phyloP scores from a whole-genome alignment of 2,113 vertebrate genomes.

The Danio rerio region GRCz12tu NC_133177.1:19161501-19162000 shows the following conservation, averaged over 20 bases:
- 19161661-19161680: slow-evolving; percentile 88
- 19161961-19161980: slow-evolving; percentile 47
- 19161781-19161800: neutral
- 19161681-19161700: slow-evolving; percentile 84
- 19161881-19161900: slow-evolving; percentile 20
- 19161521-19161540: slow-evolving; percentile 78
- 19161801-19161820: slow-evolving; percentile 55
- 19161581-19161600: neutral
- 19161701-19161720: slow-evolving; percentile 78
- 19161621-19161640: neutral
- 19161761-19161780: neutral
- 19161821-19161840: slow-evolving; percentile 61
- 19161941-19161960: slow-evolving; percentile 70
- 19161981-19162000: slow-evolving; percentile 72
- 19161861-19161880: slow-evolving; percentile 55
- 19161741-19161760: neutral
- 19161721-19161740: neutral
- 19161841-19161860: slow-evolving; percentile 67
- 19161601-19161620: neutral
- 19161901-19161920: slow-evolving; percentile 65
- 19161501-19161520: slow-evolving; percentile 75
- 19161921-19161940: slow-evolving; percentile 74
- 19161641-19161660: slow-evolving; percentile 84
- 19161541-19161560: slow-evolving; percentile 86
- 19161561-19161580: slow-evolving; percentile 68